Evolutionary conservation across 2,797 vertebrate species (phyloP), one percentile per base, ranked within the genome.

Genomic region (Leptodactylus fallax): DNA sequence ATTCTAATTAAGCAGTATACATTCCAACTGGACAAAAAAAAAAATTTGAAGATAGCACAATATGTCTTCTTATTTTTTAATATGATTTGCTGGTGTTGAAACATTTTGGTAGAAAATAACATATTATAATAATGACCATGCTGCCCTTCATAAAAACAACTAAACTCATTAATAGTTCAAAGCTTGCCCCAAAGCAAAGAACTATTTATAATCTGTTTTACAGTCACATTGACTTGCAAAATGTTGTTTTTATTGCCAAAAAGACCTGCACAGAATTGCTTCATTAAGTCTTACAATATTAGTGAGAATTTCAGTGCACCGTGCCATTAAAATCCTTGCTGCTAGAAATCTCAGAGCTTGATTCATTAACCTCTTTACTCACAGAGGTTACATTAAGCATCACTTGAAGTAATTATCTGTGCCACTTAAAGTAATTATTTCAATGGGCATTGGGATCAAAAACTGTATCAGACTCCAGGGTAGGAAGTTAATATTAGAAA

Each of bases 321-420:
- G 13, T 83, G 86, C 87, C 67, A 85, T 89, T 88, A 88, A 85
- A 88, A 76, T 74, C 67, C 78, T 85, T 88, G 83, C 87, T 88
- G 87, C 76, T 53, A 81, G 63, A 85, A 79, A 80, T 81, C 79
- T 86, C 55, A 16, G 69, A 82, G 83, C 83, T 85, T 82, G 87
- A 89, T 89, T 85, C 87, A 89, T 89, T 89, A 89, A 89, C 87
- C 87, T 89, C 51, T 85, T 85, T 85, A 78, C 79, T 89, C 78
- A 85, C 60, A 67, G 60, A 89, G 87, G 87, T 89, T 85, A 89
- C 87, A 89, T 89, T 89, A 86, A 89, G 79, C 85, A 85, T 82
- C 87, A 85, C 83, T 86, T 89, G 58, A 85, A 85, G 87, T 89
- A 89, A 89, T 81, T 89, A 89, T 85, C 87, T 82, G 14, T 85